A percentile compares a stretch with the other conserved stretches of the same genome.
Evolutionary conservation across 1,140 invertebrate species (phyloP).

Genomic region (Zaprionus camerounensis): DNA sequence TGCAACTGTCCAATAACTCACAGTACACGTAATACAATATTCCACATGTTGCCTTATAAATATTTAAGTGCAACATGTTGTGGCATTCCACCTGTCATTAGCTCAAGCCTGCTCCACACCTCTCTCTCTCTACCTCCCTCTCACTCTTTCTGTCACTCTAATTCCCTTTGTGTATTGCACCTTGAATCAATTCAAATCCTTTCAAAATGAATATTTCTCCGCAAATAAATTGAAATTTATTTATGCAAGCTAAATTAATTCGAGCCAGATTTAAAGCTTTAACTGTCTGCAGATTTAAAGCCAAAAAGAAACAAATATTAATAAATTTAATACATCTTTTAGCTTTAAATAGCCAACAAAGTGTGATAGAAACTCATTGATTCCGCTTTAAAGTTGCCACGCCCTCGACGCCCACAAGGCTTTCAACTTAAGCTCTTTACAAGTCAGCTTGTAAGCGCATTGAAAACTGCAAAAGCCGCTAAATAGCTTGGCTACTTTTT

Average conservation of each 20-base stretch:
- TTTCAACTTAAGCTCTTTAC: not conserved
- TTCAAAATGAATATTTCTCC: not conserved
- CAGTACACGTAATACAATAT: slow-evolving; percentile 2
- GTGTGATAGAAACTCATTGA: too few relatives aligned
- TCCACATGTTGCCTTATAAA: slow-evolving; percentile 16
- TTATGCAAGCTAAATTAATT: not conserved
- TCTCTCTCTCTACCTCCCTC: not conserved
- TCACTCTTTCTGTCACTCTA: not conserved
- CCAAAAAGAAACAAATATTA: not conserved
- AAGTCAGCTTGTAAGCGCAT: not conserved
- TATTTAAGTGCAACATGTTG: slow-evolving; percentile 23
- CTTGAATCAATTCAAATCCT: not conserved
- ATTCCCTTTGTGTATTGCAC: not conserved
- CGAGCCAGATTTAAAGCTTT: not conserved
- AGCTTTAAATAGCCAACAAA: too few relatives aligned
- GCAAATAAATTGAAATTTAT: slow-evolving; percentile 3
- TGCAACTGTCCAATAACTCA: not conserved
- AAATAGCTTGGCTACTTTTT: not conserved
- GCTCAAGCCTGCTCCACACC: not conserved
- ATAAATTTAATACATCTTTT: not conserved
- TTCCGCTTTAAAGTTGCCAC: too few relatives aligned
- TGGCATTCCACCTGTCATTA: slow-evolving; percentile 4
- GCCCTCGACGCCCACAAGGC: not conserved
- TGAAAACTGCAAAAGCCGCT: not conserved
- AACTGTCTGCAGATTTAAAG: not conserved